These are phyloP conservation scores for Pterocles burchelli DNA, from an alignment of 2,113 vertebrate genomes.

Conservation along the genomic window DNA sequence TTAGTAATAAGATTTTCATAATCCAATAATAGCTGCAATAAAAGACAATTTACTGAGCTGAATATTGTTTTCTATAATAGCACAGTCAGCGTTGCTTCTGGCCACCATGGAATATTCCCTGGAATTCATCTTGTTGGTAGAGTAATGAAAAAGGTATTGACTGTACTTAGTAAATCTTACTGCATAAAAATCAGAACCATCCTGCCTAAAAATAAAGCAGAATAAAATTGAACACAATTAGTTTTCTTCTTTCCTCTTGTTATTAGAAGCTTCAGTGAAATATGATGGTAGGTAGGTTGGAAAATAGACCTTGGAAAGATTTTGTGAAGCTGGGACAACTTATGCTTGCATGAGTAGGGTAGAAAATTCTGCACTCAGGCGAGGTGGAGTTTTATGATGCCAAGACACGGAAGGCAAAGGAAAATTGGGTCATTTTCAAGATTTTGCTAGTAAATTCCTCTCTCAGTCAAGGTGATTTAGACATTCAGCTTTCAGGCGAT, in stretches of 20 bases:
- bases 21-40: constrained; percentile 32
- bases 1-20: constrained; percentile 51
- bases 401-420: background rate
- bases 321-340: background rate
- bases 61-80: background rate
- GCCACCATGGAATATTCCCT: background rate
- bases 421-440: background rate
- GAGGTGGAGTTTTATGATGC: background rate
- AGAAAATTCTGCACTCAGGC: background rate
- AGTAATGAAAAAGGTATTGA: background rate
- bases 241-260: background rate
- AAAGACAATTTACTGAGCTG: background rate
- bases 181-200: background rate
- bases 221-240: background rate
- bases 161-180: background rate
- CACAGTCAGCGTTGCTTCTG: background rate
- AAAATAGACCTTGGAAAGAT: background rate
- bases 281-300: background rate
- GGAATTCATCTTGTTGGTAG: background rate
- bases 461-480: background rate
- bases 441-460: background rate
- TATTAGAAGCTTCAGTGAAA: background rate
- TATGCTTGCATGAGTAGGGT: background rate
- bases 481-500: background rate
- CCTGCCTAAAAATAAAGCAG: background rate